Evolutionary conservation across 2,797 vertebrate genomes (phyloP).

Genomic region (Syndactyla subalaris): DNA sequence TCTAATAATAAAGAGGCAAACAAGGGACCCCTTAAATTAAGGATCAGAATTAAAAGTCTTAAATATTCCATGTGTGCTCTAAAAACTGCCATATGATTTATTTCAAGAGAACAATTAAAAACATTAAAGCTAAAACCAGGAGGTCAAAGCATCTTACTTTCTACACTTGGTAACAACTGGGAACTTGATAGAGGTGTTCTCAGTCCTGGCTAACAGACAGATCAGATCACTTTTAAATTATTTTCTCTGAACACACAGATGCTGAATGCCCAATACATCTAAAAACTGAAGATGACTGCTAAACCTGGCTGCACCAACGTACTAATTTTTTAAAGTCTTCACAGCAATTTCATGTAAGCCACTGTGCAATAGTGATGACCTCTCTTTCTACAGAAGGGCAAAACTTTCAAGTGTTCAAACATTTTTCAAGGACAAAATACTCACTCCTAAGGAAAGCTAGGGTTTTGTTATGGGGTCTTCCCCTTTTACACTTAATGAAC

Average conservation of each 20-base stretch:
- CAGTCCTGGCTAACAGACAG: not conserved
- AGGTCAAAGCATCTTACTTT: not conserved
- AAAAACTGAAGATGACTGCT: not conserved
- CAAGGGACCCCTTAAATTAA: not conserved
- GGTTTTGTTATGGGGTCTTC: not conserved
- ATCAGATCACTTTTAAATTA: not conserved
- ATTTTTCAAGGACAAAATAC: not conserved
- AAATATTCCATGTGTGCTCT: not conserved
- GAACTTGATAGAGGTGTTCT: not conserved
- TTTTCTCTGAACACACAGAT: not conserved
- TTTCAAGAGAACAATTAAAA: not conserved
- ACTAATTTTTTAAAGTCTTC: not conserved
- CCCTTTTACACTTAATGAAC: not conserved
- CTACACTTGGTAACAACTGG: not conserved
- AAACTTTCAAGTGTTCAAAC: not conserved
- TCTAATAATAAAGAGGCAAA: not conserved
- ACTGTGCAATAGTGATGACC: not conserved
- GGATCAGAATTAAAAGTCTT: not conserved
- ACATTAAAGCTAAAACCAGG: not conserved
- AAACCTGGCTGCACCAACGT: not conserved
- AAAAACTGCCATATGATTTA: not conserved
- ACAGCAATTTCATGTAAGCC: not conserved
- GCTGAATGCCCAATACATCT: not conserved
- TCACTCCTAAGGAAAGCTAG: not conserved
- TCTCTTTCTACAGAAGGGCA: not conserved